These are phyloP conservation scores for Diglossa cyanea DNA, from an alignment of 2,797 vertebrate species.

Conservation along the genomic window DNA sequence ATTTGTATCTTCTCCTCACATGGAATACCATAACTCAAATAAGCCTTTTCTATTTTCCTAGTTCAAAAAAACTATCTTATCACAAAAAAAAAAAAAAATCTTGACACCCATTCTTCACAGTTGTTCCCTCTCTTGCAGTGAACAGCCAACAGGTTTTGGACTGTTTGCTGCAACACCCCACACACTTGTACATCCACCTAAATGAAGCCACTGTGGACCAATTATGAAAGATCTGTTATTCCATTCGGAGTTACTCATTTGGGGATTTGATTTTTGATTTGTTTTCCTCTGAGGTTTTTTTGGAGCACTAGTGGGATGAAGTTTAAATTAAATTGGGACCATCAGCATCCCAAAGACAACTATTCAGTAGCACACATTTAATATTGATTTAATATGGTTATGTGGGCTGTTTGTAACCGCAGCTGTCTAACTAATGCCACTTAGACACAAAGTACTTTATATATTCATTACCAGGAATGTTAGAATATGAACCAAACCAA, in stretches of 20 bases:
- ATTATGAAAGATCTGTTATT: conserved; percentile 18
- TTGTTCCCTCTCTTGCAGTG: neutral
- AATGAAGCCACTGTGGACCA: neutral
- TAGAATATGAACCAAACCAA: conserved; percentile 1
- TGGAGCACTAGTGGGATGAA: conserved; percentile 18
- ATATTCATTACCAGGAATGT: neutral
- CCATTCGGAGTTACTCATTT: neutral
- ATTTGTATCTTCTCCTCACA: neutral
- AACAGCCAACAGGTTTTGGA: neutral
- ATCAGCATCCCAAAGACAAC: conserved; percentile 31
- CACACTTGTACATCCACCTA: neutral
- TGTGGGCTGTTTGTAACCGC: conserved; percentile 18
- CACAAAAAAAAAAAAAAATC: neutral
- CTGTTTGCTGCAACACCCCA: neutral
- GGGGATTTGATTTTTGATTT: conserved; percentile 50
- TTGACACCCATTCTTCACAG: neutral
- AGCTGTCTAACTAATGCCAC: conserved; percentile 11
- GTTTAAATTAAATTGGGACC: conserved; percentile 48
- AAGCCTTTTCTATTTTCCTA: neutral
- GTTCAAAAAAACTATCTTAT: neutral
- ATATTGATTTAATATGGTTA: conserved; percentile 50
- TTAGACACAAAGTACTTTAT: conserved; percentile 20
- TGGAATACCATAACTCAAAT: rapidly evolving
- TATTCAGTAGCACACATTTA: neutral
- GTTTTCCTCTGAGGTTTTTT: conserved; percentile 46